Evolutionary conservation across 1,140 invertebrate genomes (phyloP), one percentile per base, ranked within the genome.

Genomic region (Drosophila tristis): DNA sequence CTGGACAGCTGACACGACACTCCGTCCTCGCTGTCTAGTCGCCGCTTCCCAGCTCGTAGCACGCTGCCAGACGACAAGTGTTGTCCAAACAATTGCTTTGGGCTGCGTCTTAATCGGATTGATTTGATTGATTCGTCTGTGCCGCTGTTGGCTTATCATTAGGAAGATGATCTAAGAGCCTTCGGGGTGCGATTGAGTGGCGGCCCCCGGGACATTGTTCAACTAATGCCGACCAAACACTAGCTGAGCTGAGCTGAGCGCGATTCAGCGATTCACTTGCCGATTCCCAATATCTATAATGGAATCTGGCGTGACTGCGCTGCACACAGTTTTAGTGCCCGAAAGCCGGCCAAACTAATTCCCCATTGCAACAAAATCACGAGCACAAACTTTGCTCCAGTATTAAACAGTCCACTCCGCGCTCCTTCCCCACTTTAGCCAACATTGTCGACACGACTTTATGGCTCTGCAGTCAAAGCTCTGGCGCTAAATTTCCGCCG

Each of bases 61-160:
- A 16, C 16, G 16, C 1, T 16, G 16, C 51, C 47, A 20, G 11
- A 39, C 35, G 68, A 73, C 73, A 71, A 63, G 77, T 62, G 78
- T 49, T 77, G 51, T 48, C 45, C 68, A 78, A 82, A 80, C 55
- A 74, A 62, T 47, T 59, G 50, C 51, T 42, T 42, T 23, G 6
- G 42, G n/a, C 29, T n/a, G 43, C 43, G 29, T 20, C 31, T 47
- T 55, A 60, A 71, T 54, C 44, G 44, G 62, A 60, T 48, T 39
- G 57, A 75, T 72, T 85, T 85, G 80, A 85, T 86, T 78, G 81
- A 86, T 85, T 60, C 54, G 73, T 47, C 47, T 25, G 48, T 61
- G 29, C 31, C 4, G 9, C 54, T 85, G 81, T 85, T 86, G 64
- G 78, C 74, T 78, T 74, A 80, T 80, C 81, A 80, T 86, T 85